Evolutionary conservation across 2,113 vertebrate species (phyloP).

Genomic region (Xiphophorus hellerii): DNA sequence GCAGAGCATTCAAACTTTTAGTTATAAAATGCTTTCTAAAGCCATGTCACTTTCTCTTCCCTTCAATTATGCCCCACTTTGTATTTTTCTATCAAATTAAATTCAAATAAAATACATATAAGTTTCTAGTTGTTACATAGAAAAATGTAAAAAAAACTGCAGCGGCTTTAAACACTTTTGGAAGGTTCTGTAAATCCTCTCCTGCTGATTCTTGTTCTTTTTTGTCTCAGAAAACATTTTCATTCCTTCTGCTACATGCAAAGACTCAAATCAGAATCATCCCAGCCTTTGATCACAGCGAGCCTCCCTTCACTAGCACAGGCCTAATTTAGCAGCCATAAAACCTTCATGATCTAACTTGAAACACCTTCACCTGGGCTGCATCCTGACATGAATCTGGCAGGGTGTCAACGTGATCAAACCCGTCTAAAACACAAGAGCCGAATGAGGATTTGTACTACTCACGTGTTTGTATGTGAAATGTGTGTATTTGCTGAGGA

Average conservation of each 20-base stretch:
- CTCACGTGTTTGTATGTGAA: not conserved
- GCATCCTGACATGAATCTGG: conserved; percentile 35
- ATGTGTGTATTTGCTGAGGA: not conserved
- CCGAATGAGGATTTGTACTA: not conserved
- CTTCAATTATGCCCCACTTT: no score
- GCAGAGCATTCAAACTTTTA: no score
- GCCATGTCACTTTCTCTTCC: no score
- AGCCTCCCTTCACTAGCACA: conserved; percentile 19
- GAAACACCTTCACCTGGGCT: conserved; percentile 43
- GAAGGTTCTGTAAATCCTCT: conserved; percentile 25
- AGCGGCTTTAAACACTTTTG: not conserved
- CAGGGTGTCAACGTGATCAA: conserved; percentile 31
- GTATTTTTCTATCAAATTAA: no score
- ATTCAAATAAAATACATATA: no score
- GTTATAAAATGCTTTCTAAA: no score
- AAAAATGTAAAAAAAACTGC: no score
- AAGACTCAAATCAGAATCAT: conserved; percentile 38
- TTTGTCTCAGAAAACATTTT: conserved; percentile 48
- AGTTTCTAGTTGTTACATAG: no score
- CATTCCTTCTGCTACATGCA: conserved; percentile 18
- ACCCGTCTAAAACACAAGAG: conserved; percentile 2
- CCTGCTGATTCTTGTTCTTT: conserved; percentile 31
- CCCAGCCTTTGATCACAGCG: conserved; percentile 63
- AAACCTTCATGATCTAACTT: conserved; percentile 54
- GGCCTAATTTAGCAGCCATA: conserved; percentile 53